Evolutionary conservation across 2,888 invertebrate genomes (phyloP), one percentile per base, ranked within the genome.

Genomic region (Mythimna lalbum): DNA sequence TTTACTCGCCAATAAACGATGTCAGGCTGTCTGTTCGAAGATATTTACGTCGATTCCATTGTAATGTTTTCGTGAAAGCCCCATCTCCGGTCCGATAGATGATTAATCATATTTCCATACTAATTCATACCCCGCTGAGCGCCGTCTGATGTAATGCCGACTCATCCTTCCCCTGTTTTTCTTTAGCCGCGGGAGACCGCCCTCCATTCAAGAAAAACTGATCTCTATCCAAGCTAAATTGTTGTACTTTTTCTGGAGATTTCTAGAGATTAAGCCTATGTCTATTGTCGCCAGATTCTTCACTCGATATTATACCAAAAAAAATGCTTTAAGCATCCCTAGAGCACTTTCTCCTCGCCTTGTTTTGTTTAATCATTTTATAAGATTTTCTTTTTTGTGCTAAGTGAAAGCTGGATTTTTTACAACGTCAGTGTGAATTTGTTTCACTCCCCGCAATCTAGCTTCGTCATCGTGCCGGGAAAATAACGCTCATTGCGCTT

Each of bases 101-200:
- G 57, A 84, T 82, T 80, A 80, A 80, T 84, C 81, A 77, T 68
- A 73, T 78, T 78, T 75, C 69, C 64, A 77, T 82, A 77, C 59
- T 72, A 76, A 82, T 84, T 80, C 76, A 78, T 82, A 70, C 61
- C 76, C 76, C 64, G 69, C 82, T 69, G 75, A 63, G 79, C 63
- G 63, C 50, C 61, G 69, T 63, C 67, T 68, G 50, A 74, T 76
- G 63, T 73, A 73, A 78, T 77, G 82, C 71, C 60, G 62, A 72
- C 60, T 82, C 63, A 69, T 68, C 52, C 57, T 71, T 65, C 31
- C 19, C 47, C 74, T 79, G 61, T 73, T 73, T 76, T 82, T 75
- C 73, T 56, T 52, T 56, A 70, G 60, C 72, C 43, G 50, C 80
- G 63, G 77, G 64, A 77, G 33, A 59, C 62, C 60, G 19, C 19